phyloP scores from a whole-genome alignment of 1,140 invertebrate genomes.

The Plectrocnemia conspersa region DNA sequence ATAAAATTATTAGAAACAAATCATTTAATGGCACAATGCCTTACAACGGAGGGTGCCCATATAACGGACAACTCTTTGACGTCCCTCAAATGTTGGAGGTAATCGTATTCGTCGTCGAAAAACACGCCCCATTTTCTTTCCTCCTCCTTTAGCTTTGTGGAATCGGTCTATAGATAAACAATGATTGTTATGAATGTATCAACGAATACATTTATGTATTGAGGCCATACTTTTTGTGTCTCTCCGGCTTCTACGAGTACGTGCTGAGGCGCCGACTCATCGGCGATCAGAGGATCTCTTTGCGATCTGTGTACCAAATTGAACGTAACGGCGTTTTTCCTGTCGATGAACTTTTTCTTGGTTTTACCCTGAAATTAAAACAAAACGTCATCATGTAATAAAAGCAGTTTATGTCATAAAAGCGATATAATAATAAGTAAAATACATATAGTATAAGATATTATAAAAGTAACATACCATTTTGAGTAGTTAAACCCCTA shows the following conservation, averaged over 20 bases:
- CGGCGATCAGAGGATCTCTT: conserved; percentile 81
- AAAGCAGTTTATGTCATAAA: background rate
- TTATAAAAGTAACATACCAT: conserved; percentile 3
- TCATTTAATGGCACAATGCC: background rate
- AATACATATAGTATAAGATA: background rate
- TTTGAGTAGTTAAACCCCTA: background rate
- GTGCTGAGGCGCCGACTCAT: conserved; percentile 81
- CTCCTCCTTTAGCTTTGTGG: conserved; percentile 65
- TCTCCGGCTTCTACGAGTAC: conserved; percentile 66
- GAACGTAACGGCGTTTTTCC: conserved; percentile 87
- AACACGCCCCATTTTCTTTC: conserved; percentile 89
- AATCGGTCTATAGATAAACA: conserved; percentile 20
- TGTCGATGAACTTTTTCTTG: conserved; percentile 83
- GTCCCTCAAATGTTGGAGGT: conserved; percentile 87
- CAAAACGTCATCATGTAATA: background rate
- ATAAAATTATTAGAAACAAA: background rate
- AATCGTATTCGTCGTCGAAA: conserved; percentile 95
- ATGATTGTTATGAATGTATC: background rate
- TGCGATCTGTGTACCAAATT: conserved; percentile 88
- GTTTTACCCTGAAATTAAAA: conserved; percentile 63
- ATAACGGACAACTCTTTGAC: conserved; percentile 45
- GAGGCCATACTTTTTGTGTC: conserved; percentile 33
- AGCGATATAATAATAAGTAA: background rate
- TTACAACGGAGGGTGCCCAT: conserved; percentile 30
- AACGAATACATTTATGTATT: background rate